A percentile compares a stretch with the other conserved stretches of the same genome.
Conservation (phyloP, 2,113 vertebrate genomes). For the Petroica traversi region DNA sequence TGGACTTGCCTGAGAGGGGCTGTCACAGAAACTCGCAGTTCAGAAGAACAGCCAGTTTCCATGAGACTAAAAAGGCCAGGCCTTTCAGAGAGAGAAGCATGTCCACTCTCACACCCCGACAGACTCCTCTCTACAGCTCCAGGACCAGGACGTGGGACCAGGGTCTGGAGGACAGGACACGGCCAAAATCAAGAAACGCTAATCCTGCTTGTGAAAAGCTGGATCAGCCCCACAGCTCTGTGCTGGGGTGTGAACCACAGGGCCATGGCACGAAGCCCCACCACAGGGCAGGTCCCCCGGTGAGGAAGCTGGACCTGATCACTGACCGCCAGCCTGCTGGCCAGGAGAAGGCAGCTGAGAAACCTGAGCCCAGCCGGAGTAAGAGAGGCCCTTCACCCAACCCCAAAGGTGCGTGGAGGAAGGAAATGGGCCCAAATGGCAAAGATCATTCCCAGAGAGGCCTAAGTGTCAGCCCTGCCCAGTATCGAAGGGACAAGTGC, state of each 20-base stretch:
- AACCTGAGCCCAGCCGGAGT: constrained; percentile 79
- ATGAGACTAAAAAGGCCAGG: constrained; percentile 82
- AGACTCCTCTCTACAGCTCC: constrained; percentile 76
- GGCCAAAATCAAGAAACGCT: constrained; percentile 48
- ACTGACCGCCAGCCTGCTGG: background rate
- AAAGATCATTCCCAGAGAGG: constrained; percentile 76
- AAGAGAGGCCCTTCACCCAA: constrained; percentile 86
- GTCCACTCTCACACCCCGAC: constrained; percentile 78
- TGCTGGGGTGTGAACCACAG: background rate
- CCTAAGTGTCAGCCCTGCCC: constrained; percentile 77
- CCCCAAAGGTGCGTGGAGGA: constrained; percentile 79
- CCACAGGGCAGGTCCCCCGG: background rate
- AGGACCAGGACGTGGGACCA: constrained; percentile 79
- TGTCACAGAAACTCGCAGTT: constrained; percentile 81
- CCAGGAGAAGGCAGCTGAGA: constrained; percentile 63
- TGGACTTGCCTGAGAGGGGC: constrained; percentile 79
- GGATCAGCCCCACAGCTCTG: constrained; percentile 41
- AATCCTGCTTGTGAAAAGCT: constrained; percentile 36
- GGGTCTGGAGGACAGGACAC: constrained; percentile 66
- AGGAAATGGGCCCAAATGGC: constrained; percentile 68
- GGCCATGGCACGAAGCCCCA: constrained; percentile 5
- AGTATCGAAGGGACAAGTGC: constrained; percentile 79
- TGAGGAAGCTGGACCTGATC: constrained; percentile 63
- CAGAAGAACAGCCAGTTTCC: constrained; percentile 90
- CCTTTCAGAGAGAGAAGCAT: constrained; percentile 91